A percentile compares a stretch with the other conserved stretches of the same genome.
Evolutionary conservation across 2,113 vertebrate genomes (phyloP).

Genomic region (Etheostoma spectabile): DNA sequence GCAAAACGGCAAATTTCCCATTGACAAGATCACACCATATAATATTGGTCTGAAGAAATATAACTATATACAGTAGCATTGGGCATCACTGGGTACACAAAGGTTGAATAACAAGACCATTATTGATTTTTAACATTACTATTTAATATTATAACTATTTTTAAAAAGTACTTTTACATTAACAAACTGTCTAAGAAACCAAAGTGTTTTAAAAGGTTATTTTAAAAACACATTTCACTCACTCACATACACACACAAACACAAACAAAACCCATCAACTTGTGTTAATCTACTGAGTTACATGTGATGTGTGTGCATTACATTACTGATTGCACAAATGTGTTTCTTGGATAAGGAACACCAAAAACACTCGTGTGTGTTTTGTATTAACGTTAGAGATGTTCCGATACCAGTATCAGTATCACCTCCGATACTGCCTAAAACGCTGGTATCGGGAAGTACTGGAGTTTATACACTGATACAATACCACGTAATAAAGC

Average conservation of each 20-base stretch:
- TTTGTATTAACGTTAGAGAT: background rate
- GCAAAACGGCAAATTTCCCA: background rate
- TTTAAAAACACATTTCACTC: background rate
- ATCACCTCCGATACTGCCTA: too few relatives aligned
- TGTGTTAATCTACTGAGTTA: slow-evolving; percentile 1
- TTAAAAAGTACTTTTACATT: background rate
- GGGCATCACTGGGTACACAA: background rate
- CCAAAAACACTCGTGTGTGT: background rate
- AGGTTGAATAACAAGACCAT: background rate
- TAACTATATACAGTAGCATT: background rate
- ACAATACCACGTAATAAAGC: too few relatives aligned
- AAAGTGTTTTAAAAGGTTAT: background rate
- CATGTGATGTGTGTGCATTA: background rate
- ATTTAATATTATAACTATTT: background rate
- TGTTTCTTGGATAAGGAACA: background rate
- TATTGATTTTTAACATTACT: background rate
- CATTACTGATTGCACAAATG: background rate
- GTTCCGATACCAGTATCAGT: too few relatives aligned
- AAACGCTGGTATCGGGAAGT: too few relatives aligned
- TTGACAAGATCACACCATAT: background rate
- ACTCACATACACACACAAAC: too few relatives aligned
- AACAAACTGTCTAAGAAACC: background rate
- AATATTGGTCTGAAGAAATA: background rate
- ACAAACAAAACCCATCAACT: background rate
- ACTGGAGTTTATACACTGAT: too few relatives aligned